phyloP scores from a whole-genome alignment of 35 echinoderm and acorn worm species.

The Heliocidaris erythrogramma region DNA sequence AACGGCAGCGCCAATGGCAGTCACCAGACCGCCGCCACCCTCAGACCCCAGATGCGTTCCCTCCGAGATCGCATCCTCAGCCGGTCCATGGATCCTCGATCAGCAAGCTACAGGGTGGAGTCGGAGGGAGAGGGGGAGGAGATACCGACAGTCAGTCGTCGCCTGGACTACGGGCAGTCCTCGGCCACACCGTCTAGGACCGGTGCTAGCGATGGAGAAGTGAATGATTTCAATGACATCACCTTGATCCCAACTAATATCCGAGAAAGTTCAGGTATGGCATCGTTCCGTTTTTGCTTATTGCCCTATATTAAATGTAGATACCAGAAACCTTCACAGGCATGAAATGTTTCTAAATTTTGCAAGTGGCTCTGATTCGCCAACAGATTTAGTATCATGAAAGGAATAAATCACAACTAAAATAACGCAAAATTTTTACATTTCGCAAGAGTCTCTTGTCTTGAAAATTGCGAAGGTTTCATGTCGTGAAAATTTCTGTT shows the following conservation, averaged over 20 bases:
- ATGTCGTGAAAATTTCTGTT: too few relatives aligned
- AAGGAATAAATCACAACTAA: too few relatives aligned
- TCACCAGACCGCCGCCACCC: background rate
- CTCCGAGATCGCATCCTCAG: slow-evolving; percentile 17
- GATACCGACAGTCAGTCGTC: slow-evolving; percentile 30
- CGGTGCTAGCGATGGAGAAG: background rate
- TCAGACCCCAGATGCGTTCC: slow-evolving; percentile 10
- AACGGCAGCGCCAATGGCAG: background rate
- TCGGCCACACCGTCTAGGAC: background rate
- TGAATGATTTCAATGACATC: slow-evolving; percentile 38
- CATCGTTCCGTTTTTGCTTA: background rate
- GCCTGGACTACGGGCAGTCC: slow-evolving; percentile 4
- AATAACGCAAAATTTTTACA: too few relatives aligned
- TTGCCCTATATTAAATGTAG: background rate
- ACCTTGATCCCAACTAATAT: slow-evolving; percentile 13
- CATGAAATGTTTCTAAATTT: too few relatives aligned
- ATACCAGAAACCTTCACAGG: too few relatives aligned
- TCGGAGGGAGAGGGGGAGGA: slow-evolving; percentile 3
- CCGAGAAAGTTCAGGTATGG: slow-evolving; percentile 32
- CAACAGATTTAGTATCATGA: too few relatives aligned
- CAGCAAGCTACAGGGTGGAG: slow-evolving; percentile 38
- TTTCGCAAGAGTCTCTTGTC: too few relatives aligned
- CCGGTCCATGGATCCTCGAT: background rate
- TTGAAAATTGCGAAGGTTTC: too few relatives aligned
- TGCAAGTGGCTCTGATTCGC: too few relatives aligned